Evolutionary conservation across 1,140 invertebrate genomes (phyloP).

Genomic region (Lucilia sericata): DNA sequence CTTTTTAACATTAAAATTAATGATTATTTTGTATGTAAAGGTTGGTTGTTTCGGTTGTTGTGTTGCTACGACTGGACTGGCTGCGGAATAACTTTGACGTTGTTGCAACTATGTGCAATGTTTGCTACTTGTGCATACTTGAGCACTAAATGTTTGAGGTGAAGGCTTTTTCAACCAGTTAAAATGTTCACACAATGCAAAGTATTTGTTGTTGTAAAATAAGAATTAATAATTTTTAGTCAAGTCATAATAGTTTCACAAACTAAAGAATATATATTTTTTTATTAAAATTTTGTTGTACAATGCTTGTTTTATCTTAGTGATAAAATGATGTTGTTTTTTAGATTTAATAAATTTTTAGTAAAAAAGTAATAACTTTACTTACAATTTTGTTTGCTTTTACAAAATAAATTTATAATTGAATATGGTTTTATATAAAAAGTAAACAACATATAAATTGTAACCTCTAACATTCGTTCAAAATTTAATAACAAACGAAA

Average conservation of each 20-base stretch:
- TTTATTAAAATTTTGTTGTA: neutral
- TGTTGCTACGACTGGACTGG: neutral
- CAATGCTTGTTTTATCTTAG: neutral
- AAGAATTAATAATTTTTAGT: neutral
- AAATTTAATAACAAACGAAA: neutral
- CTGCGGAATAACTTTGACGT: neutral
- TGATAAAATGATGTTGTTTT: neutral
- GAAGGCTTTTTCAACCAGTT: neutral
- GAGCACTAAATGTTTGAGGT: neutral
- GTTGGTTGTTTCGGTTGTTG: neutral
- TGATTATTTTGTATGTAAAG: neutral
- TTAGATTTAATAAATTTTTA: neutral
- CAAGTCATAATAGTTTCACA: neutral
- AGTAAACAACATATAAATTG: constrained; percentile 35
- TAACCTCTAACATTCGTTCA: constrained; percentile 38
- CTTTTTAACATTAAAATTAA: constrained; percentile 15
- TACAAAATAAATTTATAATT: neutral
- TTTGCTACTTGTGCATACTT: neutral
- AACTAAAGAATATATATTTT: neutral
- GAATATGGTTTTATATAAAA: constrained; percentile 14
- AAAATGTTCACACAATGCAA: neutral
- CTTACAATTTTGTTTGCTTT: neutral
- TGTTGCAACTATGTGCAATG: neutral
- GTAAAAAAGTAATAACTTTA: too few relatives aligned
- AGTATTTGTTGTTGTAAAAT: neutral